Conservation (phyloP, 2,888 invertebrate species). For the Cephalotes varians region DNA sequence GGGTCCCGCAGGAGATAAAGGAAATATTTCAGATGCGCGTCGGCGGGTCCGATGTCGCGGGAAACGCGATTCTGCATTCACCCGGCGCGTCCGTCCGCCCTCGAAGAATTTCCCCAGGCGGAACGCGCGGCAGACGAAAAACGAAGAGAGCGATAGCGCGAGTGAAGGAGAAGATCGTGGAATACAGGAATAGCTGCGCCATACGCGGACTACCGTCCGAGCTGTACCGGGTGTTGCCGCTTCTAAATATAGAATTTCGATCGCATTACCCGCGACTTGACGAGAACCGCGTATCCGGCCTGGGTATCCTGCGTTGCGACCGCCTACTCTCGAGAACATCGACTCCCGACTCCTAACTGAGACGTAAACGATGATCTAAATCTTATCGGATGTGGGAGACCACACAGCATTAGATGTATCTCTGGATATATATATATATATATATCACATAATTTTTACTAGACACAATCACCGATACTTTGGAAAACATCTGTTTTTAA, state of each 20-base stretch:
- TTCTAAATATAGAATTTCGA: conserved; percentile 77
- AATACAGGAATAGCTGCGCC: conserved; percentile 72
- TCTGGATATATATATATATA: neutral
- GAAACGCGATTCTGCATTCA: conserved; percentile 49
- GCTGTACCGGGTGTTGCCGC: conserved; percentile 58
- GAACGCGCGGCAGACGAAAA: conserved; percentile 69
- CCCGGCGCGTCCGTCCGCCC: conserved; percentile 33
- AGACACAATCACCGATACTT: neutral
- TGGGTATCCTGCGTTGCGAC: conserved; percentile 10
- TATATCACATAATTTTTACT: neutral
- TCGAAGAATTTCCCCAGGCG: conserved; percentile 59
- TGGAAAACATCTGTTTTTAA: neutral
- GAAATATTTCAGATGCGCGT: conserved; percentile 38
- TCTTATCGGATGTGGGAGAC: conserved; percentile 14
- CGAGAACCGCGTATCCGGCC: conserved; percentile 43
- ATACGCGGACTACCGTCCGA: conserved; percentile 64
- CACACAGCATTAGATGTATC: neutral
- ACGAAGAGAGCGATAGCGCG: conserved; percentile 59
- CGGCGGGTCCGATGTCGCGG: neutral
- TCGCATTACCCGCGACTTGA: conserved; percentile 53
- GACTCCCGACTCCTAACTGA: conserved; percentile 1
- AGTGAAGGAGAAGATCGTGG: conserved; percentile 57
- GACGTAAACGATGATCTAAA: neutral
- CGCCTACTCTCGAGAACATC: conserved; percentile 12
- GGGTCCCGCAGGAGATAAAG: conserved; percentile 22